Base-by-base conservation (phyloP, 1,140 invertebrate genomes). In the Zaprionus nigranus region DNA sequence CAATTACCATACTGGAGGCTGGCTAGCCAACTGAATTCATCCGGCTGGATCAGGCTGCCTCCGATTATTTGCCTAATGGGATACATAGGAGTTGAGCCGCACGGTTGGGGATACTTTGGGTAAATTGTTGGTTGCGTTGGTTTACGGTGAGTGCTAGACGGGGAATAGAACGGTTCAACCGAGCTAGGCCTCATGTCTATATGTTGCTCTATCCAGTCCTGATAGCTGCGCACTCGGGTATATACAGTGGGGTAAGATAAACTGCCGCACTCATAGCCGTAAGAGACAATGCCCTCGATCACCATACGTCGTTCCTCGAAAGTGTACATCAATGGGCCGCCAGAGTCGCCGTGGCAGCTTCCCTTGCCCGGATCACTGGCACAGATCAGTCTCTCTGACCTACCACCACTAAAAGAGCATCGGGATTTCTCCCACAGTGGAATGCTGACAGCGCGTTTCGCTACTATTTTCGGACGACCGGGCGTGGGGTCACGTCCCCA, bases 321-420 rank as follows among this genome's bases (percentile, higher is more conserved):
- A 34, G 12, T 6, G 28, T 64, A 13, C 62, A 64, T 64, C 12
- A 64, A 12, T 9, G 62, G 62, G 17, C 62, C 62, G 22, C 62
- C 62, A 2, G 62, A 64, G 17, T 64, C 62, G 6, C 62, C 62
- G 13, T 40, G 6, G 49, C 62, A 64, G 2, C 49, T 38, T 20
- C 62, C 62, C 5, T 3, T 54, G 0, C 22, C 51, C 2, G 20
- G 1, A 2, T 20, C 4, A 13, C 22, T 51, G 22, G 51, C 20
- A 22, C 62, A 64, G 15, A 63, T 36, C 40, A n/a, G 6, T 43
- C 15, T 30, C 2, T 22, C 7, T 12, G 28, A 53, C 6, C 12
- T 17, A 12, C 17, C 17, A 49, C 17, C 9, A 34, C 30, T 34
- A 3, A 34, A 34, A 22, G 30, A 22, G 9, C 15, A 15, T 0